phyloP scores from a whole-genome alignment of 2,113 vertebrate species.

The Antechinus flavipes region DNA sequence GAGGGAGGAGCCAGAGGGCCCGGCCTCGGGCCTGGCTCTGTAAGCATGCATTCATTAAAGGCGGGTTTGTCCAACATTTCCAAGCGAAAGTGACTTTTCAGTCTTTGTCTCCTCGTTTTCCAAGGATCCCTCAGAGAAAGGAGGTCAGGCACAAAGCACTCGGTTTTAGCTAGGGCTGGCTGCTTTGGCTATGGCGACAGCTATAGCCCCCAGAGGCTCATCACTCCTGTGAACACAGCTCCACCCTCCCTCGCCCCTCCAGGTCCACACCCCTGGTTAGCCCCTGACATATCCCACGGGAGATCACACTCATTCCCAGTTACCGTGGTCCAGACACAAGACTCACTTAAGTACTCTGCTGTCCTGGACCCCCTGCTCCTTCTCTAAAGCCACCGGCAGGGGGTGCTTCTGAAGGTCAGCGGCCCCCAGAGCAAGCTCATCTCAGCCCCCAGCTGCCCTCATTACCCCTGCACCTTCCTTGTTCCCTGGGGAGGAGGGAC shows the following conservation, averaged over 20 bases:
- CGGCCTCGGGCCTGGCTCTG: slow-evolving; percentile 24
- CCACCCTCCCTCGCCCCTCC: neutral
- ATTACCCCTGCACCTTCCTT: slow-evolving; percentile 50
- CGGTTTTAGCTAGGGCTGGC: neutral
- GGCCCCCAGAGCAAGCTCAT: slow-evolving; percentile 8
- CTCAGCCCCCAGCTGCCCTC: slow-evolving; percentile 7
- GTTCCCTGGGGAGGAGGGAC: slow-evolving; percentile 66
- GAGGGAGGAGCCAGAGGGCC: neutral
- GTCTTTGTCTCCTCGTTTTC: slow-evolving; percentile 55
- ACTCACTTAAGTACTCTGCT: slow-evolving; percentile 34
- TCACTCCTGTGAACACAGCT: neutral
- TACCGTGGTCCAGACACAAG: neutral
- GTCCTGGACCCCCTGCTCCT: slow-evolving; percentile 28
- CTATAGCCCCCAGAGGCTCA: neutral
- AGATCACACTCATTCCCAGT: neutral
- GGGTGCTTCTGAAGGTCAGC: neutral
- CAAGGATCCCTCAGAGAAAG: slow-evolving; percentile 55
- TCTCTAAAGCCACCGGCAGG: neutral
- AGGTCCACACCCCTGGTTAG: neutral
- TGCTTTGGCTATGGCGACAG: neutral
- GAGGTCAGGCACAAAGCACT: slow-evolving; percentile 29
- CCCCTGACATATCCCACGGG: slow-evolving; percentile 9
- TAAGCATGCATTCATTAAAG: slow-evolving; percentile 61
- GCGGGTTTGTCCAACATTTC: slow-evolving; percentile 56
- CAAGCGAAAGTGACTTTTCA: slow-evolving; percentile 23